Evolutionary conservation across 2,113 vertebrate genomes (phyloP), one percentile per base, ranked within the genome.

Genomic region (Oriolus oriolus): DNA sequence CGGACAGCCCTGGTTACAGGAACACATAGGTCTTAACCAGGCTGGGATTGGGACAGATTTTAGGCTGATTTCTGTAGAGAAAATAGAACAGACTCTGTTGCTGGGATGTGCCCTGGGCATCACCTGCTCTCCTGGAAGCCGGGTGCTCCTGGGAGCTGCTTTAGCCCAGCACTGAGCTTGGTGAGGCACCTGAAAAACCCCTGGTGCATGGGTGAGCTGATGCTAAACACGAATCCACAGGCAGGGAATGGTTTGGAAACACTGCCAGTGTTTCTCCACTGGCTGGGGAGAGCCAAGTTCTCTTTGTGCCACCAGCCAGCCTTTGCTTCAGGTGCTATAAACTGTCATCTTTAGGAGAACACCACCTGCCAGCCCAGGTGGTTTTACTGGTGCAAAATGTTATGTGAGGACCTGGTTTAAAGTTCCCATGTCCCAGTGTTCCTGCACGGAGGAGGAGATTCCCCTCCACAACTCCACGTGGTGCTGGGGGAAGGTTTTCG

Each of bases 171-270:
- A 16, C 39, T 33, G 47, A 50, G 8, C 33, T 18, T 41, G 18
- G n/a, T 31, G 59, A 83, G 20, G 27, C 35, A 50, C 15, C 54
- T 60, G 42, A 27, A 56, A 60, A 65, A 10, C 7, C 26, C 11
- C 24, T 10, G 41, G 7, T 63, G 37, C 24, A 1, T 0, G 1
- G 18, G 53, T 17, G 33, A 59, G 42, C 6, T 42, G 52, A 2
- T 61, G 24, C 5, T 44, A 3, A 92, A 53, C 8, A 18, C 2
- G 0, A 53, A n/a, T 5, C 30, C n/a, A 49, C 5, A 30, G 31
- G 37, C 7, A 37, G 2, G 0, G 16, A 78, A 33, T 15, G 31
- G 5, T 61, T 61, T 92, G 45, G 71, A 56, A 42, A 61, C 54
- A 54, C 11, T 45, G 23, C 23, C n/a, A 33, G 9, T 16, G 8